These are phyloP conservation scores for Tapirus terrestris DNA, from an alignment of 2,113 vertebrate genomes.

Conservation along the genomic window DNA sequence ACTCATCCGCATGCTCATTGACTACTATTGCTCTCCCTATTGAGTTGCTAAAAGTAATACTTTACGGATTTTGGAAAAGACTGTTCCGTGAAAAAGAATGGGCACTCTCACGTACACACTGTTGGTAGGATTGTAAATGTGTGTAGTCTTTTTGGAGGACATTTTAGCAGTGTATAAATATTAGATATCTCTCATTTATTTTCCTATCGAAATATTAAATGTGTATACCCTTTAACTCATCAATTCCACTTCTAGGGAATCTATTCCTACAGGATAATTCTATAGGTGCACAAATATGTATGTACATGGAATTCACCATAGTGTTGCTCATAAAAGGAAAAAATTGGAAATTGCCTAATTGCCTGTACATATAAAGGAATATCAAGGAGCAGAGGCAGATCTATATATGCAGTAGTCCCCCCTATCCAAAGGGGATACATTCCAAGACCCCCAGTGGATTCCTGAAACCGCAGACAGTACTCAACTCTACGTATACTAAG, in stretches of 20 bases:
- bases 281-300: neutral
- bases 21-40: neutral
- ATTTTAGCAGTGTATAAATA: neutral
- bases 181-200: neutral
- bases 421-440: neutral
- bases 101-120: neutral
- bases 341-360: neutral
- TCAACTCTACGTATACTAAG: too few species aligned
- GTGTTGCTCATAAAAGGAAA: constrained; percentile 12
- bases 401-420: neutral
- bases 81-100: neutral
- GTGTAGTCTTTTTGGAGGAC: neutral
- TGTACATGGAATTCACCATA: neutral
- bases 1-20: neutral
- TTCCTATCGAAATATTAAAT: constrained; percentile 48
- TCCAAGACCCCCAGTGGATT: neutral
- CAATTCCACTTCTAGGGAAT: neutral
- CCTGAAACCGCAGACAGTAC: neutral
- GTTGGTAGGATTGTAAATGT: neutral
- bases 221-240: neutral
- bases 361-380: neutral
- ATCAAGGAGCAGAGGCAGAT: neutral
- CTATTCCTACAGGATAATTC: constrained; percentile 5
- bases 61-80: neutral
- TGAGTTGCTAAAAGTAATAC: neutral